Percentiles rank a stretch among this genome's conserved stretches.
Conservation (phyloP, 2,113 vertebrate genomes). For the Tylochromis polylepis region DNA sequence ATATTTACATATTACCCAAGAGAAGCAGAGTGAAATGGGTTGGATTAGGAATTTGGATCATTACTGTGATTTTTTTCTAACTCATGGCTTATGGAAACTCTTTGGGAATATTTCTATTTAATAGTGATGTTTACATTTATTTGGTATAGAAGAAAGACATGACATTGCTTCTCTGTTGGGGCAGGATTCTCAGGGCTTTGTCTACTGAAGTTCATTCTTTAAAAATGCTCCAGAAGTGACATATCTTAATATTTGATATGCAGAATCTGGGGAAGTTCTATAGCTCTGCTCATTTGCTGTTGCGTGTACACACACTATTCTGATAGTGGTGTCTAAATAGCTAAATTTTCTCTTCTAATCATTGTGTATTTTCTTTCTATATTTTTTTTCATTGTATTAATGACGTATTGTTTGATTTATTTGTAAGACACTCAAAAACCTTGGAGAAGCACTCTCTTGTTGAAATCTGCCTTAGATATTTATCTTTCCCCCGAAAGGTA, state of each 20-base stretch:
- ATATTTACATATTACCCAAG: not conserved
- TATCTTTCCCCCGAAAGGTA: not conserved
- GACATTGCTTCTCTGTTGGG: not conserved
- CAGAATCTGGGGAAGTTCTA: not conserved
- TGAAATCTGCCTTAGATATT: not conserved
- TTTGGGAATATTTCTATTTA: not conserved
- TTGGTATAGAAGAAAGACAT: not conserved
- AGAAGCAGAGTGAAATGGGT: not conserved
- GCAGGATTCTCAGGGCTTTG: not conserved
- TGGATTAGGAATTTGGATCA: not conserved
- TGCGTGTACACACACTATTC: not conserved
- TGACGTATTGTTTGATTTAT: not conserved
- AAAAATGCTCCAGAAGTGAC: not conserved
- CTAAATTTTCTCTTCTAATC: not conserved
- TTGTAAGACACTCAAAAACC: not conserved
- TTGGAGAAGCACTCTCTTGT: not conserved
- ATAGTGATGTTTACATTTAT: not conserved
- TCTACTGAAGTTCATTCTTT: not conserved
- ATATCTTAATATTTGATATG: not conserved
- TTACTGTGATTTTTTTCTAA: not conserved
- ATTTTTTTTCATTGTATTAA: not conserved
- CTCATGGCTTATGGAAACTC: not conserved
- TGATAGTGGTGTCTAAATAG: not conserved
- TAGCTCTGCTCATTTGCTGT: not conserved
- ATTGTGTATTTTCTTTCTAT: rapidly evolving